phyloP scores from a whole-genome alignment of 2,113 vertebrate genomes.

The Fukomys damarensis region DNA sequence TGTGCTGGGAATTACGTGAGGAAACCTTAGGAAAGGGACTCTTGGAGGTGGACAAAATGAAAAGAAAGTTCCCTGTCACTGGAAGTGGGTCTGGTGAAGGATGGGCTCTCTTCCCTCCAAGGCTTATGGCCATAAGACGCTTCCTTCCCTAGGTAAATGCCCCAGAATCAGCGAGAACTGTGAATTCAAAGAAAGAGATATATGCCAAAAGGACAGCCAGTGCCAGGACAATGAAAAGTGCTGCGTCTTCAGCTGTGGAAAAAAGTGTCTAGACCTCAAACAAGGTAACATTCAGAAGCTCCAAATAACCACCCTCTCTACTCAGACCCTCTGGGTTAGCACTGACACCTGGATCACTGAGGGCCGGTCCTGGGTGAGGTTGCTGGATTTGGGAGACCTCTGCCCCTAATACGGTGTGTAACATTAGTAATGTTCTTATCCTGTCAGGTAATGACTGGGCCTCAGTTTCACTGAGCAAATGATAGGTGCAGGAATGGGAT shows the following conservation, averaged over 20 bases:
- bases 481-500: neutral
- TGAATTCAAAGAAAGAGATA: slow-evolving; percentile 54
- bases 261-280: slow-evolving; percentile 57
- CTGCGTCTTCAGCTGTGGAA: slow-evolving; percentile 65
- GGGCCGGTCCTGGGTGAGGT: neutral
- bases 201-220: neutral
- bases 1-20: neutral
- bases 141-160: slow-evolving; percentile 58
- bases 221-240: slow-evolving; percentile 38
- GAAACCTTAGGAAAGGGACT: neutral
- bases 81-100: neutral
- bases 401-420: neutral
- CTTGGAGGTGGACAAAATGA: neutral
- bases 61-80: neutral
- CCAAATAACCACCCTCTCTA: accelerated
- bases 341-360: neutral
- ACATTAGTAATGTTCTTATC: neutral
- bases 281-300: slow-evolving; percentile 24
- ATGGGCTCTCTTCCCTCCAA: neutral
- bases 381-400: neutral
- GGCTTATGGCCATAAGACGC: neutral
- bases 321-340: neutral
- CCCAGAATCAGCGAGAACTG: slow-evolving; percentile 60
- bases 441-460: neutral
- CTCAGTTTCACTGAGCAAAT: neutral